Conservation (phyloP, 2,797 vertebrate genomes). For the Helicolenus hilgendorfi region DNA sequence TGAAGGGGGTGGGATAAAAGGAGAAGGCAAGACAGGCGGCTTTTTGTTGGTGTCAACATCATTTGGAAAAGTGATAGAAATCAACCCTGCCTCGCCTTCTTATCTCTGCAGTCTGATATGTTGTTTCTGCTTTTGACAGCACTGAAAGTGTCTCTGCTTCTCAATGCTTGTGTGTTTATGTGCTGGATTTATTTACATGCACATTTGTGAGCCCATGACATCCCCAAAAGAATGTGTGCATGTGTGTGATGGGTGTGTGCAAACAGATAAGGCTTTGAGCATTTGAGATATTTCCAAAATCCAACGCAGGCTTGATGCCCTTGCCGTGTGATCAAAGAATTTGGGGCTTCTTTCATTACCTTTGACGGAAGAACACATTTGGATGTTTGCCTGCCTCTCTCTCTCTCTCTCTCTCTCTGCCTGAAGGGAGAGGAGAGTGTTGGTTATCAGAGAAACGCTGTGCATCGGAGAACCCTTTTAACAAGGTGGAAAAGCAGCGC, state of each 20-base stretch:
- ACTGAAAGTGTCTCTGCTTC: constrained; percentile 35
- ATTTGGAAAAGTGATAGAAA: constrained; percentile 74
- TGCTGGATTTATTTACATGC: constrained; percentile 61
- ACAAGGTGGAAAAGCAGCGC: constrained; percentile 66
- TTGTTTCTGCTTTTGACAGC: constrained; percentile 70
- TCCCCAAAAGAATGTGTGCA: constrained; percentile 46
- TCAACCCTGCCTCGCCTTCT: constrained; percentile 60
- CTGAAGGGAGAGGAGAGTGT: constrained; percentile 67
- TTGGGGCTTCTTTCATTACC: constrained; percentile 80
- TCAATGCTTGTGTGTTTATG: constrained; percentile 48
- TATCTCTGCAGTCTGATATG: constrained; percentile 74
- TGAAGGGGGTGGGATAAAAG: constrained; percentile 57
- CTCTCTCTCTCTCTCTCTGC: constrained; percentile 26
- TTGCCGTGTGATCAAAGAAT: constrained; percentile 84
- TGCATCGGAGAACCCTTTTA: constrained; percentile 69
- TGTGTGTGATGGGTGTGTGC: constrained; percentile 37
- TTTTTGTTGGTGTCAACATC: constrained; percentile 77
- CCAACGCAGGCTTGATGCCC: constrained; percentile 73
- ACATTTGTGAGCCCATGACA: constrained; percentile 58
- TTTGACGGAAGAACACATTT: constrained; percentile 80
- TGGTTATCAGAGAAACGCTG: constrained; percentile 74
- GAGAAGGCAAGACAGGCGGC: constrained; percentile 48
- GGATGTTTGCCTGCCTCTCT: constrained; percentile 77
- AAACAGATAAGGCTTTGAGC: constrained; percentile 78
- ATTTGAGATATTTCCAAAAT: constrained; percentile 78